Evolutionary conservation across 1,140 invertebrate species (phyloP), one percentile per base, ranked within the genome.

Genomic region (Cherax destructor): DNA sequence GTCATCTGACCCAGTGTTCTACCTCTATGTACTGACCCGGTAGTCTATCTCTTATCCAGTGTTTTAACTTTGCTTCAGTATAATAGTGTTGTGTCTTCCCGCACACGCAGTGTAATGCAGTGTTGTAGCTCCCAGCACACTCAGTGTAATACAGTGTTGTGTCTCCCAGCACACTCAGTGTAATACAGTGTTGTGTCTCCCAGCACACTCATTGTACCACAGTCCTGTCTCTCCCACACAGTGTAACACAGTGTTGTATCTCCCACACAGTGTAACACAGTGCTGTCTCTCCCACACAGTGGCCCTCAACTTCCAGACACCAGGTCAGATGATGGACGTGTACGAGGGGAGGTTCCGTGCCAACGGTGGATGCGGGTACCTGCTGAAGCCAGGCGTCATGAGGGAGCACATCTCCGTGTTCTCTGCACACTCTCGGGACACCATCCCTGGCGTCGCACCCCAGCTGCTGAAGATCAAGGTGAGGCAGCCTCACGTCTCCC

Each of bases 311-410:
- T 96, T 95, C 92, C 96, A 96, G 93, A 96, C 95, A 4, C 94
- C 94, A 30, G 95, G 95, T 10, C 93, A 95, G 47, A 95, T 95
- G 94, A 96, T 95, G 95, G 95, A 96, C 93, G 93, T 96, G 13
- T 95, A 96, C 93, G 95, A 96, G 93, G 96, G 96, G 1, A 95
- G 95, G 92, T 96, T 97, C 94, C 92, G 94, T 4, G 95, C 95
- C 85, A 97, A 97, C 94, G 96, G 96, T 76, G 94, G 94, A 30
- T 97, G 96, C 94, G 96, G 96, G 13, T 96, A 96, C 94, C 95
- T 96, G 4, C 92, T 96, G 30, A 96, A 96, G 94, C 96, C 96
- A 18, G 93, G 94, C 47, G 94, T 95, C 56, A 95, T 96, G 94
- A 93, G 95, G 61, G 95, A 95, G 52, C 94, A 94, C 41, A 93